Evolutionary conservation across 2,888 invertebrate species (phyloP), one percentile per base, ranked within the genome.

Genomic region (Pyrrhosoma nymphula): DNA sequence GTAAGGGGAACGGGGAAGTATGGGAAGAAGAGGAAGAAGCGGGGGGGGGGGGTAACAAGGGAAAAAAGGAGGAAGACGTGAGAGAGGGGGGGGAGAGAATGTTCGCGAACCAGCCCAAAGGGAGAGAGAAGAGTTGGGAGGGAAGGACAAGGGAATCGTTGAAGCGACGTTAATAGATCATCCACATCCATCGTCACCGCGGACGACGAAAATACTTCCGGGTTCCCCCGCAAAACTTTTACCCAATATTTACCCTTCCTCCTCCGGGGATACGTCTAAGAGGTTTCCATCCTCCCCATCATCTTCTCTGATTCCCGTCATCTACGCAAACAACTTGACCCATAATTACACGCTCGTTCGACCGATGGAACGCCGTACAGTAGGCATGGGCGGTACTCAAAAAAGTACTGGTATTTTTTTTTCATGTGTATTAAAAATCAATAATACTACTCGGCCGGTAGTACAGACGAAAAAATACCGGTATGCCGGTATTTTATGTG

Each of bases 141-240:
- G 47, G 47, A 47, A 8, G 18, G 35, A 16, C 12, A 82, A 35
- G 82, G 35, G 14, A 2, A 35, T 16, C 30, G 82, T 4, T 4
- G 69, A 69, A n/a, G n/a, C 30, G 82, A 82, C 35, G 35, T 30
- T 82, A 82, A 82, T 82, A 82, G 82, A 82, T 82, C 30, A 82
- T 82, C 82, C 82, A 8, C 35, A 35, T 82, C 82, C 82, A 82
- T 82, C 82, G 82, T 14, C 82, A 35, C 30, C 30, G 35, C 35
- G 82, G 35, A 82, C 69, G 69, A 26, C 69, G 60, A 69, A 69
- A 69, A 82, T 82, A 82, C 82, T 82, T 82, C 82, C 82, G 82
- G 82, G 82, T 82, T 35, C 82, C 35, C 35, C 35, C 35, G 82
- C 0, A n/a, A 69, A 82, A 82, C 18, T 47, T 35, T 26, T 18